Evolutionary conservation across 2,888 invertebrate genomes (phyloP).

Genomic region (Kuschelorhynchus macadamiae): DNA sequence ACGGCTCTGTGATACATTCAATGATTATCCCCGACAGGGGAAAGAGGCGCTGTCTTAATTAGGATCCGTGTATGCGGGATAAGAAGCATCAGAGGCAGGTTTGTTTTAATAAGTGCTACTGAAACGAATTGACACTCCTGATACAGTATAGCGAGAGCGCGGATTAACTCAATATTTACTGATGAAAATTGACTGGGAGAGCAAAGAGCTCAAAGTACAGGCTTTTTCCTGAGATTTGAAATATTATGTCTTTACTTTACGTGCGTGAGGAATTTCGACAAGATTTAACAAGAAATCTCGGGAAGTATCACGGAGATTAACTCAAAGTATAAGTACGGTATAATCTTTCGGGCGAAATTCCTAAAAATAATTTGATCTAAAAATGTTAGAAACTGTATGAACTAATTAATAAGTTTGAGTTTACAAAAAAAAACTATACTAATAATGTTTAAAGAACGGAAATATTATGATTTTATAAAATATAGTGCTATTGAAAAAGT

Average conservation of each 20-base stretch:
- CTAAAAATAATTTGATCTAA: too few species aligned
- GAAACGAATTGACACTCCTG: conserved; percentile 52
- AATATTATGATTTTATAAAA: too few species aligned
- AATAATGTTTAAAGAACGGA: too few species aligned
- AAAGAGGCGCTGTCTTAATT: conserved; percentile 61
- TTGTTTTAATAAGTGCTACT: conserved; percentile 66
- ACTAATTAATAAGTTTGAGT: too few species aligned
- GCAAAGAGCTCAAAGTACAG: conserved; percentile 28
- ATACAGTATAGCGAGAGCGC: conserved; percentile 41
- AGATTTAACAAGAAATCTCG: conserved; percentile 30
- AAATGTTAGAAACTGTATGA: too few species aligned
- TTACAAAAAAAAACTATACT: too few species aligned
- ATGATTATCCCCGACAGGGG: conserved; percentile 47
- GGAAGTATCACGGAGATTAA: conserved; percentile 15
- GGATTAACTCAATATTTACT: conserved; percentile 67
- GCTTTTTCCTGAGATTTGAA: conserved; percentile 47
- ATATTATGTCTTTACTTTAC: conserved; percentile 35
- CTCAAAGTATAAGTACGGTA: not conserved
- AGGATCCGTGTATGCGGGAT: conserved; percentile 64
- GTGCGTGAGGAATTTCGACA: conserved; percentile 40
- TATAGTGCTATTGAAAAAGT: too few species aligned
- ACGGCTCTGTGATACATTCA: conserved; percentile 27
- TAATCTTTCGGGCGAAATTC: too few species aligned
- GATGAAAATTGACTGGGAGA: conserved; percentile 68
- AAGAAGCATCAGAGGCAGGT: conserved; percentile 64